Evolutionary conservation across 2,797 vertebrate genomes (phyloP).

Genomic region (Crax fasciolata): DNA sequence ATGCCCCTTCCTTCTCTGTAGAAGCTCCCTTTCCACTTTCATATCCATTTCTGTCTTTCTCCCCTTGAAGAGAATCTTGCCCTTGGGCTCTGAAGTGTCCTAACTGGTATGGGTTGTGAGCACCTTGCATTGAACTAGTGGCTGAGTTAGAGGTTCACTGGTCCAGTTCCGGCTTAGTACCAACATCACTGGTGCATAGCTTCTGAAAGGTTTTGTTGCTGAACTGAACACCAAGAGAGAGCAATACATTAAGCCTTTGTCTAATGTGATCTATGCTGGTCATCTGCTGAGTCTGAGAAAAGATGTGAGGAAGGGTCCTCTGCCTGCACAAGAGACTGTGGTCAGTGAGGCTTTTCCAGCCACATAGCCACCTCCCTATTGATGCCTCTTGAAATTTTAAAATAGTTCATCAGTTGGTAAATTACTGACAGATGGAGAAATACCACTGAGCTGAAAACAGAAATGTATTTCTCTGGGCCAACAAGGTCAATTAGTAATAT

Average conservation of each 20-base stretch:
- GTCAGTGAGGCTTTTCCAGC: not conserved
- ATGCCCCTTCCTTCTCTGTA: not conserved
- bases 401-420: not conserved
- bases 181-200: not conserved
- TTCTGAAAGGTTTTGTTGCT: not conserved
- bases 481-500: constrained; percentile 42
- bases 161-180: not conserved
- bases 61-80: not conserved
- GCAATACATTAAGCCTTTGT: not conserved
- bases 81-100: fast-evolving
- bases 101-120: not conserved
- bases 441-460: not conserved
- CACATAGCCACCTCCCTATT: not conserved
- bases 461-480: constrained; percentile 1
- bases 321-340: not conserved
- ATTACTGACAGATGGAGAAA: constrained; percentile 20
- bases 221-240: not conserved
- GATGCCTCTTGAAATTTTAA: not conserved
- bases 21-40: not conserved
- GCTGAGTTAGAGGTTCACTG: not conserved
- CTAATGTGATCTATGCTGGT: fast-evolving
- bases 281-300: not conserved
- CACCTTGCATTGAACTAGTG: no score
- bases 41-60: not conserved
- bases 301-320: not conserved